Percentiles rank a stretch among this genome's conserved stretches.
Conservation (phyloP, 2,797 vertebrate species). For the Crenichthys baileyi region DNA sequence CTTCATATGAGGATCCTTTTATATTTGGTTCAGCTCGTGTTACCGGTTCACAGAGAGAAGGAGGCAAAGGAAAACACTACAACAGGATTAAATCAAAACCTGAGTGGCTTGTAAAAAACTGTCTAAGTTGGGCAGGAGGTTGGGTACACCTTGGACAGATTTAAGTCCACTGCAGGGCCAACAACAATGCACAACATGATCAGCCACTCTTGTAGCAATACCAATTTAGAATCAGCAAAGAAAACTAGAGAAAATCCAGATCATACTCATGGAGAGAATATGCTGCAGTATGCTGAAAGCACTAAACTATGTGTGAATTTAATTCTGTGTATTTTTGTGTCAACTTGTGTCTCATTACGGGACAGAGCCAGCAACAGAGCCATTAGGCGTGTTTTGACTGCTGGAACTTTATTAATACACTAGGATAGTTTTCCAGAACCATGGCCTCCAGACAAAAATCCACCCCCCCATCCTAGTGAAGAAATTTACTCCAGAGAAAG, state of each 20-base stretch:
- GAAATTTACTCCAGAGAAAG: neutral
- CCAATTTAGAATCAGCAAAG: neutral
- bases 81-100: neutral
- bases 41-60: conserved; percentile 15
- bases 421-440: neutral
- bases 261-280: neutral
- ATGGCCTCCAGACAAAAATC: no score
- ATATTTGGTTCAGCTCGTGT: conserved; percentile 42
- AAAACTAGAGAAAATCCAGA: neutral
- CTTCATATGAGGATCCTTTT: conserved; percentile 28
- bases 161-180: neutral
- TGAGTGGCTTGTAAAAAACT: neutral
- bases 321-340: neutral
- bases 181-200: neutral
- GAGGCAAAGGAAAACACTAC: neutral
- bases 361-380: neutral
- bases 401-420: neutral
- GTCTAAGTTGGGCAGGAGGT: neutral
- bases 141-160: neutral
- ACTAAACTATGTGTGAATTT: neutral
- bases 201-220: neutral
- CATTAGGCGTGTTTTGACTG: neutral
- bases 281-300: neutral
- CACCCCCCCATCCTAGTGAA: neutral
- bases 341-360: neutral